Evolutionary conservation across 2,113 vertebrate genomes (phyloP), one percentile per base, ranked within the genome.

Genomic region (Ranitomeya imitator): DNA sequence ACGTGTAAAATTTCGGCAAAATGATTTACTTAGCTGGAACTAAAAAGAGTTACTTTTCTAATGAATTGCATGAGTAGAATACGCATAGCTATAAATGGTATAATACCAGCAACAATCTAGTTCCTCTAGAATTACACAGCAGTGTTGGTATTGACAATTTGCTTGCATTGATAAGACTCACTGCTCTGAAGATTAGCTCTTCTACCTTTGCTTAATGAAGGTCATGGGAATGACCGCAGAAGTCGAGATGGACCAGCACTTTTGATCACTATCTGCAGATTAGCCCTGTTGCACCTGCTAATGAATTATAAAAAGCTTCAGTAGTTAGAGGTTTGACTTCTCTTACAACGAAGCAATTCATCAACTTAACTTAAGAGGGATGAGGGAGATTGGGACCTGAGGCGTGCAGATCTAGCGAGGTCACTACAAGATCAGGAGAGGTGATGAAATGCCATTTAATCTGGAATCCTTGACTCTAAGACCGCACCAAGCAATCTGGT

Each of bases 391-490:
- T 63, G 73, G 31, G 85, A 86, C 85, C 73, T 78, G 59, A 86
- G 78, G 73, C 55, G 10, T 86, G 85, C 31, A 63, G 73, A 86
- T 78, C 74, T 86, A 86, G 85, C 21, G 85, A 86, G 85, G 85
- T 86, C 73, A 85, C 55, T 60, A 54, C 31, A 57, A 23, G 85
- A 51, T 19, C 73, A 63, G 85, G 26, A 16, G 59, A 86, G 85
- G 85, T 86, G 73, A 86, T 78, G 85, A 77, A 86, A 86, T 86
- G 73, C 73, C 73, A 78, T 86, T 86, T 86, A 86, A 86, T 86
- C 85, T 77, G 85, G 85, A 78, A 86, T 63, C 85, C 73, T 78
- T 63, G 85, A 86, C 73, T 45, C 21, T 37, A 78, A 67, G 51
- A 15, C 11, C 16, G 67, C 37, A 54, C n/a, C 7, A 18, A 59